These are phyloP conservation scores for Ips nitidus DNA, from an alignment of 1,140 invertebrate species.

Conservation along the genomic window DNA sequence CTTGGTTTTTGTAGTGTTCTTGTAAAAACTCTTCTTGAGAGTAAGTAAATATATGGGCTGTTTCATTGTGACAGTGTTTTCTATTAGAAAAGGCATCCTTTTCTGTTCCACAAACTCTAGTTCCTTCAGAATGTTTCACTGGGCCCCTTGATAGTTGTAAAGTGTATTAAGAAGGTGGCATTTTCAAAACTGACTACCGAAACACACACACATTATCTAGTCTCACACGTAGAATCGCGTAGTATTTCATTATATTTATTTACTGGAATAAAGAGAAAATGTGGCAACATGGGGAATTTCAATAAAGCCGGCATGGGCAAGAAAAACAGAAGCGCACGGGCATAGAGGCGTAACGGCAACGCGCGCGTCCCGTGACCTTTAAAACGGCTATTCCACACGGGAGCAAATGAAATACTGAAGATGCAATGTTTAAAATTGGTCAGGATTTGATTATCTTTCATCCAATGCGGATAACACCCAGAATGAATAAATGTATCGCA, in stretches of 20 bases:
- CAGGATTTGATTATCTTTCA: too few relatives aligned
- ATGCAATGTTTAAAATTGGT: too few relatives aligned
- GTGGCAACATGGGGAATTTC: constrained; percentile 1
- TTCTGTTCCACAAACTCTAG: background rate
- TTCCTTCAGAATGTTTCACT: background rate
- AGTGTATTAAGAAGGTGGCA: background rate
- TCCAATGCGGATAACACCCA: too few relatives aligned
- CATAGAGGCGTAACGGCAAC: constrained; percentile 12
- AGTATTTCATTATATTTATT: background rate
- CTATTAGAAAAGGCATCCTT: background rate
- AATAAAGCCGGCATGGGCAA: background rate
- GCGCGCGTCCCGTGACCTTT: constrained; percentile 34
- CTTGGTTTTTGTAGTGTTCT: too few relatives aligned
- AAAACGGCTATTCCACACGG: background rate
- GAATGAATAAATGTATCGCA: too few relatives aligned
- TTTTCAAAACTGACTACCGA: background rate
- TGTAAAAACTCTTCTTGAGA: too few relatives aligned
- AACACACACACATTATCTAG: background rate
- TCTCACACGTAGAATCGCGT: background rate
- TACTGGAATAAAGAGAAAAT: background rate
- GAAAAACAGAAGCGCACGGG: background rate
- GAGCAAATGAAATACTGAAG: too few relatives aligned
- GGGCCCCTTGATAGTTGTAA: background rate
- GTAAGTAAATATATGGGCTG: too few relatives aligned
- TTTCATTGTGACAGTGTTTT: background rate